Evolutionary conservation across 2,888 invertebrate genomes (phyloP), one percentile per base, ranked within the genome.

Genomic region (Andrena bucephala): DNA sequence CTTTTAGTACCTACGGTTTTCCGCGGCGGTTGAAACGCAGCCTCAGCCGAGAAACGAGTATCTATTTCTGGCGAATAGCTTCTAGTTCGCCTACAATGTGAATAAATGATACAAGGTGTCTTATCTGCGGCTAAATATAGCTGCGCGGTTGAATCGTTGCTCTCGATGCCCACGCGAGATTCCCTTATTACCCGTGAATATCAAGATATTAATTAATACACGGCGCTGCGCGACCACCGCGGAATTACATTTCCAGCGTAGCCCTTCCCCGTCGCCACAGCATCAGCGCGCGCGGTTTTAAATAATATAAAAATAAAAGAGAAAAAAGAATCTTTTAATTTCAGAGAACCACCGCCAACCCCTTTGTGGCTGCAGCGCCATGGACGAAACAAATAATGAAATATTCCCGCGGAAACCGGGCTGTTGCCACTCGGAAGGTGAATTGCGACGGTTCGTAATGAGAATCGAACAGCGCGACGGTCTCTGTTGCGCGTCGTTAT

Each of bases 161-260:
- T 27, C 57, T 57, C 24, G 27, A 27, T 57, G 27, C 27, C 10
- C 24, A 27, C 13, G 27, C 24, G 27, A 24, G 10, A 57, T 57
- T 27, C 27, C 8, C 57, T 57, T 57, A 57, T 57, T 27, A 57
- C 20, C 27, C 24, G 13, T 4, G 20, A 63, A 52, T 20, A 20
- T 33, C 10, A 20, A 67, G 20, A 52, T 50, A 33, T 31, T 31
- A 16, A 52, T 67, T 52, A 20, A 67, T 67, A 13, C 13, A 3
- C 31, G 10, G 20, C 13, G 10, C 4, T 36, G 20, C 36, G 8
- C 63, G 63, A 20, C 50, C 16, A 3, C 13, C 10, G 29, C 31
- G n/a, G 31, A 72, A 63, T 57, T 57, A 48, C 27, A 29, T 57
- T 63, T 70, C 5, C 24, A 13, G n/a, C 31, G 31, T 20, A 7